Base-by-base conservation (phyloP, 2,797 vertebrate species). In the Erethizon dorsatum region DNA sequence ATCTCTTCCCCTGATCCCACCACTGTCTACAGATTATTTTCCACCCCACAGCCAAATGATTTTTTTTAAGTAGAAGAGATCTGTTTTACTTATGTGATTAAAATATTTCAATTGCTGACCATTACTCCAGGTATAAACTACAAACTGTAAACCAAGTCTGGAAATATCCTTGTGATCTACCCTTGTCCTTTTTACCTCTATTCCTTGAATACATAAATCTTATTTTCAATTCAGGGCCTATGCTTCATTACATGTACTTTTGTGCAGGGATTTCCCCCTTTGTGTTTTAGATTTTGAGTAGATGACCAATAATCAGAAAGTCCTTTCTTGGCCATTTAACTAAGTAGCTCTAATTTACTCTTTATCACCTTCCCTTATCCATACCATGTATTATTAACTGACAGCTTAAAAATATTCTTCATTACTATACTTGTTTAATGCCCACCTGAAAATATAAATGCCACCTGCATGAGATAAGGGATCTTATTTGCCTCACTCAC, bases 141-240 rank as follows among this genome's bases (percentile, higher is more conserved):
- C 10, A 57, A 83, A 73, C 3, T 83, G 7, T 56, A 83, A 91
- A 41, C 6, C 2, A 93, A 56, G 12, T 6, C 63, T 59, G 47
- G 5, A 0, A 86, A 67, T 5, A 8, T 6, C 11, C 7, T 91
- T 59, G 56, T 83, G 33, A 57, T 79, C 15, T 78, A 56, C 3
- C 9, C 14, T 57, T 24, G 11, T 28, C 31, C 6, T 57, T 1
- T n/a, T 78, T 93, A 71, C 33, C 71, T 83, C 47, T 65, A 28
- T 41, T 88, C 45, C 13, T 89, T 65, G 17, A 89, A 61, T 91
- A 82, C 52, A 75, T 31, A 95, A 20, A 84, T 95, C 33, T 85
- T 4, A 88, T 85, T 89, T 91, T 14, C 17, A 94, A 57, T 24
- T 77, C 24, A 71, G 31, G 41, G 6, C 9, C 28, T 85, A 13